Conservation (phyloP, 1,140 invertebrate species). For the Drosophila quadrilineata region DNA sequence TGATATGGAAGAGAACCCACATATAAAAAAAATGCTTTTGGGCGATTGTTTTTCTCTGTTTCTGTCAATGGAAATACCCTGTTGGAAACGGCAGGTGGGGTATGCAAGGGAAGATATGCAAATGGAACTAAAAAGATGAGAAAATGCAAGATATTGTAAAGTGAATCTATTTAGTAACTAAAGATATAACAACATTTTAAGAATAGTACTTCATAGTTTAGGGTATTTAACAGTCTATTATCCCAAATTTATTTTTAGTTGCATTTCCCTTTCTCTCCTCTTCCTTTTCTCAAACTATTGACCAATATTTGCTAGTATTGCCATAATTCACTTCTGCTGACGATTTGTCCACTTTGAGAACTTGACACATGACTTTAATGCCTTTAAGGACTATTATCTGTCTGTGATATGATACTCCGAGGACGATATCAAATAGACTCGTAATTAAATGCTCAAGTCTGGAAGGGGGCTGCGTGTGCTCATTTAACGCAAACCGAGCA, state of each 20-base stretch:
- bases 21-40: too few species aligned
- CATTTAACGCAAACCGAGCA: slow-evolving; percentile 27
- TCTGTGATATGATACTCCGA: slow-evolving; percentile 6
- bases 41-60: too few species aligned
- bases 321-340: slow-evolving; percentile 28
- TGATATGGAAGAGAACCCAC: too few species aligned
- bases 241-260: background rate
- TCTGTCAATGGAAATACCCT: slow-evolving; percentile 5
- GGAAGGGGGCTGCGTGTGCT: slow-evolving; percentile 25
- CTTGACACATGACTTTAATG: slow-evolving; percentile 41
- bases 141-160: too few species aligned
- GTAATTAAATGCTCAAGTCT: slow-evolving; percentile 66
- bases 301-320: slow-evolving; percentile 25
- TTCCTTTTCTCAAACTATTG: slow-evolving; percentile 18
- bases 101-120: too few species aligned
- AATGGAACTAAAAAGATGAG: too few species aligned
- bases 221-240: too few species aligned
- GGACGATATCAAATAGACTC: slow-evolving; percentile 26
- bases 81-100: too few species aligned
- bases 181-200: too few species aligned
- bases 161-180: too few species aligned
- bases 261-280: slow-evolving; percentile 18
- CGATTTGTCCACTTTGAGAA: slow-evolving; percentile 32
- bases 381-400: slow-evolving; percentile 38
- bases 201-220: too few species aligned